phyloP scores from a whole-genome alignment of 2,797 vertebrate species.

The Falco concolor region DNA sequence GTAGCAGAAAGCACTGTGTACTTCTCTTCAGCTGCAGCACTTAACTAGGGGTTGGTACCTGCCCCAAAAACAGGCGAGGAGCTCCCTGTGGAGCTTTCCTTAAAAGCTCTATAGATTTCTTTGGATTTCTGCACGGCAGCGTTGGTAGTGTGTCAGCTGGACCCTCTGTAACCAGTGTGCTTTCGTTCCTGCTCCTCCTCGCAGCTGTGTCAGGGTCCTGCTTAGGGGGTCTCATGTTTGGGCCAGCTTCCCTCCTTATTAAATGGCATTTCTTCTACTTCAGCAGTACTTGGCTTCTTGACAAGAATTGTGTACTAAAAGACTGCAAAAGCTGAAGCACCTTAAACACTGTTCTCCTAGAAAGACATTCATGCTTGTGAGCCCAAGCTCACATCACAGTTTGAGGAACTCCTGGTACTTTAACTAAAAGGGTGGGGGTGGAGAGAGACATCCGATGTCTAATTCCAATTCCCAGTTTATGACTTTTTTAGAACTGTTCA shows the following conservation, averaged over 20 bases:
- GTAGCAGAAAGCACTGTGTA: background rate
- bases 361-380: background rate
- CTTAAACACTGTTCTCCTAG: background rate
- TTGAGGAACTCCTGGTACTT: background rate
- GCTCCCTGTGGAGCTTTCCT: background rate
- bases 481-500: background rate
- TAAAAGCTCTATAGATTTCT: background rate
- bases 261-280: background rate
- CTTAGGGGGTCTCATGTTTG: background rate
- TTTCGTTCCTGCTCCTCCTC: background rate
- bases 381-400: background rate
- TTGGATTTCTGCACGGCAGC: background rate
- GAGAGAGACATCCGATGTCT: background rate
- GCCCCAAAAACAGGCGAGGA: background rate
- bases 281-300: background rate
- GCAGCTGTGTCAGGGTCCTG: fast-evolving
- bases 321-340: background rate
- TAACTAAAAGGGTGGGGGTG: background rate
- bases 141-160: background rate
- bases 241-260: background rate
- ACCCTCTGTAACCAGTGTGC: fast-evolving
- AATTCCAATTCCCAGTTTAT: background rate
- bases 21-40: background rate
- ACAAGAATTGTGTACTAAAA: background rate
- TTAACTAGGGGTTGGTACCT: background rate